Percentiles rank a stretch among this genome's conserved stretches.
These are phyloP conservation scores for Marcusenius ussheri DNA, from an alignment of 2,113 vertebrate genomes.

Conservation along the genomic window DNA sequence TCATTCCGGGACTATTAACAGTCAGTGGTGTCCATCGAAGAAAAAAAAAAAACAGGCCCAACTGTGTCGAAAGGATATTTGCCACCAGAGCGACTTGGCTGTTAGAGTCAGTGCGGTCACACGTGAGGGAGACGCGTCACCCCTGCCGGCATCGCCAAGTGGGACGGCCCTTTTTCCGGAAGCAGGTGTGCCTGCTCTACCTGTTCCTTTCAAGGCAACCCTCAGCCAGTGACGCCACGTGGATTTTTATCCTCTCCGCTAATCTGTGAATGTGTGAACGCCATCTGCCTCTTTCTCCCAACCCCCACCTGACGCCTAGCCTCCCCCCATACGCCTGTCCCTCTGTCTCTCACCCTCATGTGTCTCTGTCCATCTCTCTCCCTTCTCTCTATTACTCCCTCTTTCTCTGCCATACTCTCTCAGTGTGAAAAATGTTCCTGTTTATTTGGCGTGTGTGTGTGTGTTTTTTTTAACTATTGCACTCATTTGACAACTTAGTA, in stretches of 20 bases:
- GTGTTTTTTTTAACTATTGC: neutral
- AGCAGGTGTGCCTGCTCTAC: neutral
- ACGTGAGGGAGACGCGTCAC: neutral
- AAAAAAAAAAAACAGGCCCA: neutral
- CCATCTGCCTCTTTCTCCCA: slow-evolving; percentile 36
- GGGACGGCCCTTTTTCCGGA: neutral
- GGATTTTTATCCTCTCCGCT: slow-evolving; percentile 29
- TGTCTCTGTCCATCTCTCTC: slow-evolving; percentile 15
- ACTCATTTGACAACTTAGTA: neutral
- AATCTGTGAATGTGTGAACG: slow-evolving; percentile 34
- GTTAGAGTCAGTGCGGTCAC: neutral
- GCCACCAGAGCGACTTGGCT: neutral
- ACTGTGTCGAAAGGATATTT: neutral
- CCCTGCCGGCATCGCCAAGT: neutral
- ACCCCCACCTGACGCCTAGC: slow-evolving; percentile 22
- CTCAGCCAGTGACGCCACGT: neutral
- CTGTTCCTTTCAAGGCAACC: slow-evolving; percentile 13
- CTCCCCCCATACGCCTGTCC: neutral
- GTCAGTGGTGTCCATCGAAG: neutral
- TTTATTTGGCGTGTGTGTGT: neutral
- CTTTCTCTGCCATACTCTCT: neutral
- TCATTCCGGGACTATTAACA: neutral
- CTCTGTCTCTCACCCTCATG: slow-evolving; percentile 24
- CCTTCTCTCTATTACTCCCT: neutral
- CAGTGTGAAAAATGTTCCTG: neutral